phyloP scores from a whole-genome alignment of 2,888 invertebrate genomes.

The Dorcus parallelipipedus region DNA sequence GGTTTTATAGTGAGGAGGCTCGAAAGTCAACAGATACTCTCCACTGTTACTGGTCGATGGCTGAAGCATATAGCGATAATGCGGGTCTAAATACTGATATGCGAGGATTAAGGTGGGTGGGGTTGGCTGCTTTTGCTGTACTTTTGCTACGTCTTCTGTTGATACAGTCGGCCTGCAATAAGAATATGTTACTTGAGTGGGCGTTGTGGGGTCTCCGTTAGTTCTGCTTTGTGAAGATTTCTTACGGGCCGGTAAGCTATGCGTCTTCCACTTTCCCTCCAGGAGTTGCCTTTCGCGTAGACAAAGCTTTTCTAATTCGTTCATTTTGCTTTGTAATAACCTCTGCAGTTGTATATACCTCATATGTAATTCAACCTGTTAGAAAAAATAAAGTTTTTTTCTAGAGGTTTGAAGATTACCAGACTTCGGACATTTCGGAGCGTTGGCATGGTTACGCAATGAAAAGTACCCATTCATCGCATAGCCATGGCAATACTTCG shows the following conservation, averaged over 20 bases:
- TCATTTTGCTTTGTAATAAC: conserved; percentile 77
- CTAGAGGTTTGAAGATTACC: no score
- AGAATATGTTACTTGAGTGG: conserved; percentile 49
- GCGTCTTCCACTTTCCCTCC: conserved; percentile 86
- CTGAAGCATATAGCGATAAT: conserved; percentile 68
- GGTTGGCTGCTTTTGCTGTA: conserved; percentile 39
- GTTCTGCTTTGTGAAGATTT: conserved; percentile 52
- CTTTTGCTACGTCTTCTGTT: conserved; percentile 74
- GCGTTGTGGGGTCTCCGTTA: conserved; percentile 53
- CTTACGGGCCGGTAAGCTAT: conserved; percentile 81
- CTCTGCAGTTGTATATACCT: conserved; percentile 87
- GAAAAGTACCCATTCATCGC: no score
- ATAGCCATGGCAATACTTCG: no score
- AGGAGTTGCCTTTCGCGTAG: conserved; percentile 78
- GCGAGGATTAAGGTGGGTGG: conserved; percentile 45
- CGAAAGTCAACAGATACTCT: conserved; percentile 69
- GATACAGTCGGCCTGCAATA: conserved; percentile 78
- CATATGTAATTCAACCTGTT: conserved; percentile 82
- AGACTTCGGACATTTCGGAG: no score
- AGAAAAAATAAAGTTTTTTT: neutral
- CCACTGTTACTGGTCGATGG: conserved; percentile 64
- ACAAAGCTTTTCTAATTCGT: conserved; percentile 78
- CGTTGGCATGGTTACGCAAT: neutral
- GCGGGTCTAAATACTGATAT: conserved; percentile 65
- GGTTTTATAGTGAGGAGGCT: conserved; percentile 60